Evolutionary conservation across 1,140 invertebrate genomes (phyloP), one percentile per base, ranked within the genome.

Genomic region (Cryptotermes secundus): DNA sequence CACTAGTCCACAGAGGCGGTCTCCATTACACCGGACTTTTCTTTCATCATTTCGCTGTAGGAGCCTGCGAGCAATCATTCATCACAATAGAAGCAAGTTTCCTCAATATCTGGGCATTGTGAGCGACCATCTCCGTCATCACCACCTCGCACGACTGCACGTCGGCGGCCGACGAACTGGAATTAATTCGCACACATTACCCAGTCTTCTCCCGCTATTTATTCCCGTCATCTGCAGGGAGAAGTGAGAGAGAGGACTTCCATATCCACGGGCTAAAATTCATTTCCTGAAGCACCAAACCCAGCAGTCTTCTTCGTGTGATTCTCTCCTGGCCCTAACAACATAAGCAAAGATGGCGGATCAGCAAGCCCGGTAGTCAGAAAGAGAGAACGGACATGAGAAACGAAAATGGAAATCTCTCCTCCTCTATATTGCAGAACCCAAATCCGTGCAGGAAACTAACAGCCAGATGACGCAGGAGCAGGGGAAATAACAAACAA

Each of bases 381-480:
- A 72, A 31, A 72, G 59, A 72, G 81, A 45, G 81, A 82, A 82
- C 81, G 81, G 81, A 82, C 81, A 82, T 82, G 81, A 82, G 81
- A 72, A 72, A 82, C 81, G 81, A 82, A 82, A 82, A 82, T 82
- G 81, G 53, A 82, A 82, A 82, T 82, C 81, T 82, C 81, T 82
- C 81, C 80, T 45, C 45, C 42, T 82, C 81, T 82, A 59, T n/a
- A 45, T 49, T 45, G 31, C 81, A 45, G 81, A 59, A 82, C 81
- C 81, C 81, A 82, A 72, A 72, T 72, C 59, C 59, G 59, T n/a
- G 81, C 81, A 82, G 81, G 81, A 82, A 82, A 82, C 81, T 82
- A 82, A 82, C 81, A 45, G 42, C 81, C 42, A 49, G 81, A 72
- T 72, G 59, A 72, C n/a, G 59, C 59, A 72, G 59, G 59, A 72